Percentiles rank a stretch among this genome's conserved stretches.
phyloP scores from a whole-genome alignment of 2,113 vertebrate species.

The Micronycteris hirsuta region DNA sequence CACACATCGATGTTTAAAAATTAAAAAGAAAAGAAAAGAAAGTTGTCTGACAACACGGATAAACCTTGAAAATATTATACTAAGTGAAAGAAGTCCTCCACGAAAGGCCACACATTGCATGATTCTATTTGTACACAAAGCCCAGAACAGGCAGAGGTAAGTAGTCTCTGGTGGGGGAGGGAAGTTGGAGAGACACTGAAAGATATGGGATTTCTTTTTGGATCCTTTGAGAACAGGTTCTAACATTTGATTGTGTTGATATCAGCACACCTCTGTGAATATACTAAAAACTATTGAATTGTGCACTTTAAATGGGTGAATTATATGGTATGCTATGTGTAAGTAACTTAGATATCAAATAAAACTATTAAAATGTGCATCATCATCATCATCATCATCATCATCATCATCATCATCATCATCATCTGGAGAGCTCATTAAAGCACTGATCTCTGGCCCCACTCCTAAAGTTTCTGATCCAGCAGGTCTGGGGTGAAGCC shows the following conservation, averaged over 20 bases:
- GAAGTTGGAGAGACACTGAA: not conserved
- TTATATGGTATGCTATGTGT: not conserved
- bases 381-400: accelerated
- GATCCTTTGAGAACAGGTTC: not conserved
- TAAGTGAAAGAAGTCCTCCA: not conserved
- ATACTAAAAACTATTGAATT: not conserved
- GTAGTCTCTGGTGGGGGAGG: not conserved
- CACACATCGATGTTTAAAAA: too few relatives aligned
- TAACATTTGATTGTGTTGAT: not conserved
- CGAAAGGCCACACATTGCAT: not conserved
- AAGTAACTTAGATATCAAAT: not conserved
- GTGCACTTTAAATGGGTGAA: not conserved
- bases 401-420: accelerated
- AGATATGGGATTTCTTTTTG: not conserved
- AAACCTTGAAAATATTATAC: not conserved
- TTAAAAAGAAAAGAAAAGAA: not conserved
- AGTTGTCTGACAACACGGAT: not conserved
- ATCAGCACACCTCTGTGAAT: not conserved
- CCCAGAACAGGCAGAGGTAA: not conserved
- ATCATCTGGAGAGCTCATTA: not conserved
- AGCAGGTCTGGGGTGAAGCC: not conserved
- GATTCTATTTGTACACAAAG: not conserved
- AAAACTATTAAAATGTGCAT: not conserved
- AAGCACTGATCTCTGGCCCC: too few relatives aligned
- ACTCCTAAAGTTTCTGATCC: not conserved